phyloP scores from a whole-genome alignment of 2,888 invertebrate species.

The Tenthredo scrophulariae region DNA sequence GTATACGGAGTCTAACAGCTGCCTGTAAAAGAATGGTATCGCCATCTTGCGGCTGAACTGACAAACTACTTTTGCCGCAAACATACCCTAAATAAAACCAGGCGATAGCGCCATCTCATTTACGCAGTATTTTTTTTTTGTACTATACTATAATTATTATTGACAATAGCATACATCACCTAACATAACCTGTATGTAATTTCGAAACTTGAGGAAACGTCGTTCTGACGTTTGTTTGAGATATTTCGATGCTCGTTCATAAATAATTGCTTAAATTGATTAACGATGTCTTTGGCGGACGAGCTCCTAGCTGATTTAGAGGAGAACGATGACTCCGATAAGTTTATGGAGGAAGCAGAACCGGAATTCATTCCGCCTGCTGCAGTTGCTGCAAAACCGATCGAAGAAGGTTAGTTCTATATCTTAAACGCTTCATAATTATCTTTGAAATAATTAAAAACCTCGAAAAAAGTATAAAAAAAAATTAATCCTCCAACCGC shows the following conservation, averaged over 20 bases:
- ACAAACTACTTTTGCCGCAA: too few species aligned
- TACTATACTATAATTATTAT: too few species aligned
- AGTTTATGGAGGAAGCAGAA: conserved; percentile 81
- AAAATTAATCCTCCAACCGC: background rate
- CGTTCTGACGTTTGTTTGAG: background rate
- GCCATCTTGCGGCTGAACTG: too few species aligned
- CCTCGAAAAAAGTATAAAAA: background rate
- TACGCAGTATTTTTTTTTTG: too few species aligned
- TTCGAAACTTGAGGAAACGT: background rate
- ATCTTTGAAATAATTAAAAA: background rate
- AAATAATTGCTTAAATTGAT: background rate
- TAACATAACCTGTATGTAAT: background rate
- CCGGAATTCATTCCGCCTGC: conserved; percentile 70
- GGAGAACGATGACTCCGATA: conserved; percentile 89
- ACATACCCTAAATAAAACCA: too few species aligned
- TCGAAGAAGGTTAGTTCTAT: conserved; percentile 74
- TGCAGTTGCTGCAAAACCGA: conserved; percentile 66
- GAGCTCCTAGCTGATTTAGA: conserved; percentile 98
- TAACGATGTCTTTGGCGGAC: conserved; percentile 96
- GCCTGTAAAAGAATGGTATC: too few species aligned
- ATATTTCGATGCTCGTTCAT: background rate
- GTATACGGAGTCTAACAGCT: too few species aligned
- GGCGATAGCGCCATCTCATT: too few species aligned
- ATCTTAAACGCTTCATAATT: background rate
- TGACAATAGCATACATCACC: background rate